phyloP scores from a whole-genome alignment of 2,797 vertebrate genomes.

The Coendou prehensilis region DNA sequence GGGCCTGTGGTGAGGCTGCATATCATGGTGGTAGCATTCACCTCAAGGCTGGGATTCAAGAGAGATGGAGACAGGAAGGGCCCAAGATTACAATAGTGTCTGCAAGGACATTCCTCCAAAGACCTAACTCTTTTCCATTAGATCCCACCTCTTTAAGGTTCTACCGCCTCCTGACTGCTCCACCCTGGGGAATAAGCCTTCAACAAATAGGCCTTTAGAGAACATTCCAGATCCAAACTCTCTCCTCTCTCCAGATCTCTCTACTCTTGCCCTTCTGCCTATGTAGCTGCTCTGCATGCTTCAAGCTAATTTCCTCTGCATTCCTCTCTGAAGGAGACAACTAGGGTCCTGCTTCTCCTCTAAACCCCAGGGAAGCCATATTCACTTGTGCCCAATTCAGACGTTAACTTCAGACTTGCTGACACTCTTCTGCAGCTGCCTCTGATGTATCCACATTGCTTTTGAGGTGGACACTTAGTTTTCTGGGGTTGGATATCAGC shows the following conservation, averaged over 20 bases:
- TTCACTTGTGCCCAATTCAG: background rate
- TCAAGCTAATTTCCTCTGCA: background rate
- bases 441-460: background rate
- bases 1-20: background rate
- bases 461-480: background rate
- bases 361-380: background rate
- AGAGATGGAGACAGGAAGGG: background rate
- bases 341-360: background rate
- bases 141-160: background rate
- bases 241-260: background rate
- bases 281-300: background rate
- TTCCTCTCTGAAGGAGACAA: background rate
- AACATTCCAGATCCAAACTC: background rate
- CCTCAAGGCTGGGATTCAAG: background rate
- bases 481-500: background rate
- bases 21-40: background rate
- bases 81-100: too few species aligned
- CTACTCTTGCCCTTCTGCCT: background rate
- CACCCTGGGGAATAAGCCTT: background rate
- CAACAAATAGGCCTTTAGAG: background rate
- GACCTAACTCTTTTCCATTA: background rate
- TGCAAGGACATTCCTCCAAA: background rate
- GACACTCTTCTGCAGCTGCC: background rate
- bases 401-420: background rate
- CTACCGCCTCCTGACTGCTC: background rate